These are phyloP conservation scores for Colletes collaris DNA, from an alignment of 2,888 invertebrate species.

Conservation along the genomic window DNA sequence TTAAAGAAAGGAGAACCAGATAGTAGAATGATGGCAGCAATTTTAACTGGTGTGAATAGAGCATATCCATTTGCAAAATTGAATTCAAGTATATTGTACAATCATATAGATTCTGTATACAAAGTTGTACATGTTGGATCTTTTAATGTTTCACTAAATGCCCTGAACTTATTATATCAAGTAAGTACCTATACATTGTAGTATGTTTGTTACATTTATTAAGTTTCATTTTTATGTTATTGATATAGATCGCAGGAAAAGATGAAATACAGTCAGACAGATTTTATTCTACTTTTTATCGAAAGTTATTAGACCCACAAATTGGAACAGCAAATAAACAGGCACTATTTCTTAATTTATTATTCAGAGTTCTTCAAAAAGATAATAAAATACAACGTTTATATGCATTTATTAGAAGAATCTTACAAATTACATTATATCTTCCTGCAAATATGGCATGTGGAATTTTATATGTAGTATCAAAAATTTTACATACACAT, in stretches of 20 bases:
- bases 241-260: slow-evolving; percentile 72
- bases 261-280: slow-evolving; percentile 82
- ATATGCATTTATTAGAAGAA: slow-evolving; percentile 93
- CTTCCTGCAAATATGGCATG: slow-evolving; percentile 91
- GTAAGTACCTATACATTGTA: slow-evolving; percentile 75
- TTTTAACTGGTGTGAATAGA: slow-evolving; percentile 92
- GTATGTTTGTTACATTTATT: slow-evolving; percentile 12
- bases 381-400: slow-evolving; percentile 90
- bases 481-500: slow-evolving; percentile 84
- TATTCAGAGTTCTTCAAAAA: slow-evolving; percentile 92
- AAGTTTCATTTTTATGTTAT: slow-evolving; percentile 14
- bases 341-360: slow-evolving; percentile 92
- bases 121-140: slow-evolving; percentile 91
- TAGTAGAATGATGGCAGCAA: slow-evolving; percentile 92
- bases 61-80: slow-evolving; percentile 92
- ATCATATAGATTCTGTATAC: slow-evolving; percentile 91
- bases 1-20: slow-evolving; percentile 94
- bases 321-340: slow-evolving; percentile 88
- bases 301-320: slow-evolving; percentile 91
- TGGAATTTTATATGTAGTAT: slow-evolving; percentile 91
- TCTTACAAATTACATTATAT: slow-evolving; percentile 89
- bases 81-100: slow-evolving; percentile 84
- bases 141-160: slow-evolving; percentile 88
- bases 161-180: slow-evolving; percentile 85
- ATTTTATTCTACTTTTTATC: slow-evolving; percentile 95